Base-by-base conservation (phyloP, 2,113 vertebrate genomes). In the Xenus cinereus region DNA sequence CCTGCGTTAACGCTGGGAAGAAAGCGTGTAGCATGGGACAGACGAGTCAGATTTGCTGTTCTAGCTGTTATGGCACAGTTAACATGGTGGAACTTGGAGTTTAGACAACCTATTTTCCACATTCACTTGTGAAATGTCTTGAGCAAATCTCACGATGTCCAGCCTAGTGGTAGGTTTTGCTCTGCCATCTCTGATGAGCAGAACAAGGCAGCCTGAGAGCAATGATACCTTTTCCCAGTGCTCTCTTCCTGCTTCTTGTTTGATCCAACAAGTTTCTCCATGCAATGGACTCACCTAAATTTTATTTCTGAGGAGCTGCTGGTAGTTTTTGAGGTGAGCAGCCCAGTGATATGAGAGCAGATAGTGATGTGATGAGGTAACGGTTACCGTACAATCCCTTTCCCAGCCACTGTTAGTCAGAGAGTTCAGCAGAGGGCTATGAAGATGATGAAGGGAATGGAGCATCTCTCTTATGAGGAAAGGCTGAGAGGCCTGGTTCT, bases 1-100 rank as follows among this genome's bases (percentile, higher is more conserved):
- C 10, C 37, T 10, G 26, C 5, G 21, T 14, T 48, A 4, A 4
- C 5, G 33, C 48, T 39, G 84, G 39, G 73, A n/a, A 46, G 21
- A 63, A 2, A 2, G 54, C 2, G 1, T 1, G 27, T 14, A 35
- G 33, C 17, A 4, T 6, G 51, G 35, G 17, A 21, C n/a, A 50
- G 59, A 73, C 0, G 6, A 51, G 71, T 4, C 4, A 13, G 21
- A 24, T 45, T 84, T 14, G 30, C 48, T 71, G 17, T 33, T 89
- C 39, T 35, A 27, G 4, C 21, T 66, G 27, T 2, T 53, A 1
- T 1, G 12, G 50, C 57, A 24, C 59, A 45, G 59, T 15, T 77
- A 63, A 20, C 4, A 0, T 10, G 37, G 22, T 9, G 3, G 2
- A 37, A 32, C 8, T 50, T n/a, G n/a, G 39, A 30, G 17, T 26